phyloP scores from a whole-genome alignment of 2,888 invertebrate species.

The Heliconius cydno region DNA sequence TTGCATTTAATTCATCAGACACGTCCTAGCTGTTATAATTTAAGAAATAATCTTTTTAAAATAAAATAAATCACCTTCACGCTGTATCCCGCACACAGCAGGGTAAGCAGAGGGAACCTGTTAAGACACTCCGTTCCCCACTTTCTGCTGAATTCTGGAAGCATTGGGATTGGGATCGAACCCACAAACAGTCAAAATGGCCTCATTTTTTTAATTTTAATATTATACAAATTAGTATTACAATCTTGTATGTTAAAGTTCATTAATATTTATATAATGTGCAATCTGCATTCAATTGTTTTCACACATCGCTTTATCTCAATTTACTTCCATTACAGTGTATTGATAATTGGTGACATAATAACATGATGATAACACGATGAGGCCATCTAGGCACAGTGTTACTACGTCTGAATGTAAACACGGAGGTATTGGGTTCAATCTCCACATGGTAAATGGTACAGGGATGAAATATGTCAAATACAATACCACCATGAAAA shows the following conservation, averaged over 20 bases:
- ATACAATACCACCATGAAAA: too few relatives aligned
- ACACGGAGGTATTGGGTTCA: background rate
- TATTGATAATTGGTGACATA: constrained; percentile 3
- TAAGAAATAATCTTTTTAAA: too few relatives aligned
- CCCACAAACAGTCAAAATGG: too few relatives aligned
- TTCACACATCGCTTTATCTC: background rate
- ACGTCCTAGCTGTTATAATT: background rate
- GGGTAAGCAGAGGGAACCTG: too few relatives aligned
- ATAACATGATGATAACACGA: background rate
- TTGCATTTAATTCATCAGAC: background rate
- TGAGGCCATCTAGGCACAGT: background rate
- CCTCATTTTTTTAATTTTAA: background rate
- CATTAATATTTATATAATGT: background rate
- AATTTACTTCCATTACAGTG: constrained; percentile 1
- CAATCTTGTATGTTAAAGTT: background rate
- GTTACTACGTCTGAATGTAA: background rate
- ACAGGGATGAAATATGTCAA: too few relatives aligned
- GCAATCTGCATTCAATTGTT: constrained; percentile 12
- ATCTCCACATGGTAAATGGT: background rate
- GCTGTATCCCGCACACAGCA: too few relatives aligned
- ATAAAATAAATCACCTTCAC: too few relatives aligned
- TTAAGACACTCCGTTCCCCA: too few relatives aligned
- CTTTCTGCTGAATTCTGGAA: too few relatives aligned
- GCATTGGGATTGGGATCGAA: too few relatives aligned
- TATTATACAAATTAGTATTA: background rate